These are phyloP conservation scores for Plebejus anna DNA, from an alignment of 2,888 invertebrate species.

Conservation along the genomic window DNA sequence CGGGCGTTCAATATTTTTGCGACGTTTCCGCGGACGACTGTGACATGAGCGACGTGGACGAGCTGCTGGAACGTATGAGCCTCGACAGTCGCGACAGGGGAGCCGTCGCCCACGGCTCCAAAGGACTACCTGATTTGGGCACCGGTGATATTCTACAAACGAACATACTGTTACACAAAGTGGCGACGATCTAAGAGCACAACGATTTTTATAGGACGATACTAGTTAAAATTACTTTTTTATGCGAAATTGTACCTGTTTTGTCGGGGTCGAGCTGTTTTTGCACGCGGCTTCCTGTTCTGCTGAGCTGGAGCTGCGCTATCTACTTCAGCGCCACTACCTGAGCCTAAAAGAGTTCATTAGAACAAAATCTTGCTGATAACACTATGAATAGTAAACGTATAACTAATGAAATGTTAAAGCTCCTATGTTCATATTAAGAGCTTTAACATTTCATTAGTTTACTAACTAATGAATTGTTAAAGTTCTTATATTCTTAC, in stretches of 20 bases:
- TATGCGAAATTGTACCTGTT: slow-evolving; percentile 50
- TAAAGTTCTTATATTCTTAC: slow-evolving; percentile 40
- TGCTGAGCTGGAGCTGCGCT: slow-evolving; percentile 49
- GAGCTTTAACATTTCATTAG: too few species aligned
- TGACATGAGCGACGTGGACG: slow-evolving; percentile 57
- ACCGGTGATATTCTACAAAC: slow-evolving; percentile 59
- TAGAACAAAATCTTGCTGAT: neutral
- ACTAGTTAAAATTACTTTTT: too few species aligned
- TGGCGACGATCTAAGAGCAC: too few species aligned
- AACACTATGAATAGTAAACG: neutral
- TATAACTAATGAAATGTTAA: too few species aligned
- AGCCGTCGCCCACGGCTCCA: slow-evolving; percentile 72
- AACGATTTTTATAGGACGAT: too few species aligned
- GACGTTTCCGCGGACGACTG: slow-evolving; percentile 46
- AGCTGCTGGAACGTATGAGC: slow-evolving; percentile 59
- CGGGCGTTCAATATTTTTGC: slow-evolving; percentile 32
- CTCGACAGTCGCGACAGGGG: slow-evolving; percentile 61
- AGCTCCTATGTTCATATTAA: too few species aligned
- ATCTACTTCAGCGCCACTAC: slow-evolving; percentile 64
- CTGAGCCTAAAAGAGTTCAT: slow-evolving; percentile 49
- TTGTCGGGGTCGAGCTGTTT: slow-evolving; percentile 58
- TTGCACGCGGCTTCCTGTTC: slow-evolving; percentile 53
- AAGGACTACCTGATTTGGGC: slow-evolving; percentile 55
- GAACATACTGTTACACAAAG: neutral
- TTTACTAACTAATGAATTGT: neutral